These are phyloP conservation scores for Acanthosepion lycidas DNA, from an alignment of 2,888 invertebrate species.

Conservation along the genomic window DNA sequence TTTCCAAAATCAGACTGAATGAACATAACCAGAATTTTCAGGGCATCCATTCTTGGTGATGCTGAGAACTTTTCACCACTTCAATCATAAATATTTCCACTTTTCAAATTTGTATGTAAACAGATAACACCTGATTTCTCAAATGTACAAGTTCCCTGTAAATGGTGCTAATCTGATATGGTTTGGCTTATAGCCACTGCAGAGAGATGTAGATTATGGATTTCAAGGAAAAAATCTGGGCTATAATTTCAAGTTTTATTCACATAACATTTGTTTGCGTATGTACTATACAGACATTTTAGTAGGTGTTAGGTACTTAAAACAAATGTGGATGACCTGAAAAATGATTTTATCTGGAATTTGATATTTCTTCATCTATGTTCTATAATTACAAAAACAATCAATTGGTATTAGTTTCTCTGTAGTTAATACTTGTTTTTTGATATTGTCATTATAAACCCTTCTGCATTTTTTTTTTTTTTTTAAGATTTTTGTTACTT, in stretches of 20 bases:
- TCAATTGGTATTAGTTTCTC: too few species aligned
- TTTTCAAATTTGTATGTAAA: background rate
- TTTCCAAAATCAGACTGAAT: too few species aligned
- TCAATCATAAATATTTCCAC: background rate
- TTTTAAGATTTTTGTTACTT: too few species aligned
- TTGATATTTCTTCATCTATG: background rate
- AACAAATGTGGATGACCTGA: too few species aligned
- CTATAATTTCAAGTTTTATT: background rate
- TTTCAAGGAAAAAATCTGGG: background rate
- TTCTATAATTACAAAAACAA: background rate
- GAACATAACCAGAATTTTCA: too few species aligned
- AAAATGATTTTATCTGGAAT: background rate
- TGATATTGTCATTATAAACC: too few species aligned
- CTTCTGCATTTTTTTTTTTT: too few species aligned
- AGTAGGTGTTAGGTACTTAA: too few species aligned
- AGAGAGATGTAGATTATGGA: background rate
- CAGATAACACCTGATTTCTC: background rate
- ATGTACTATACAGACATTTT: background rate
- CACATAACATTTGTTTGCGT: background rate
- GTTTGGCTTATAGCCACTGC: background rate
- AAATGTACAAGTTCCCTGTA: background rate
- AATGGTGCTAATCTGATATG: background rate
- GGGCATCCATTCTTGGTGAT: too few species aligned
- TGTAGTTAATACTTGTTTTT: too few species aligned
- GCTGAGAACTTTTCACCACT: too few species aligned